Evolutionary conservation across 2,888 invertebrate species (phyloP).

Genomic region (Drosophila seclusa): DNA sequence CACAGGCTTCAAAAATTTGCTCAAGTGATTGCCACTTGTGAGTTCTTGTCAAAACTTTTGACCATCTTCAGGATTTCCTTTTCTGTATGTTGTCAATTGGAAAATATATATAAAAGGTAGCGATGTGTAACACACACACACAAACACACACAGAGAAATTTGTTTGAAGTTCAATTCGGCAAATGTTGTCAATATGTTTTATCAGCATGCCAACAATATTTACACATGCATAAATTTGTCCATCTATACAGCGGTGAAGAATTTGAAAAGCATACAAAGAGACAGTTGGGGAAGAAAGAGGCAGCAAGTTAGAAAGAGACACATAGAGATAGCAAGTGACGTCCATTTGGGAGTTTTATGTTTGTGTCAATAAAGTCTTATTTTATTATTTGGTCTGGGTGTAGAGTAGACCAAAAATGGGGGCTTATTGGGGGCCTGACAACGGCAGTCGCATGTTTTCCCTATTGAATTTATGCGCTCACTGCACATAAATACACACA

Average conservation of each 20-base stretch:
- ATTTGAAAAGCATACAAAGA: neutral
- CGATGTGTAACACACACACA: slow-evolving; percentile 28
- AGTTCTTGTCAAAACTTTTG: slow-evolving; percentile 37
- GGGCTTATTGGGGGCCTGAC: slow-evolving; percentile 22
- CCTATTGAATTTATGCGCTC: slow-evolving; percentile 71
- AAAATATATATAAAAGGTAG: slow-evolving; percentile 33
- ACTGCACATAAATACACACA: slow-evolving; percentile 34
- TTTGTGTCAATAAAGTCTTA: slow-evolving; percentile 79
- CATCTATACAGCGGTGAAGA: slow-evolving; percentile 24
- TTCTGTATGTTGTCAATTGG: slow-evolving; percentile 5
- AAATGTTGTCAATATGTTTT: slow-evolving; percentile 80
- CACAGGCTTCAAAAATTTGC: slow-evolving; percentile 13
- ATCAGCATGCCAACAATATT: slow-evolving; percentile 72
- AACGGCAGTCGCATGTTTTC: slow-evolving; percentile 61
- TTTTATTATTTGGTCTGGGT: slow-evolving; percentile 68
- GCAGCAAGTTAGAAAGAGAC: neutral
- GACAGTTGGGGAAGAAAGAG: neutral
- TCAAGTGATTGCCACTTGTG: slow-evolving; percentile 47
- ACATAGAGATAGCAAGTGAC: slow-evolving; percentile 21
- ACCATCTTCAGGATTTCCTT: slow-evolving; percentile 33
- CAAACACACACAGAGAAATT: slow-evolving; percentile 42
- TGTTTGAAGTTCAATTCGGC: slow-evolving; percentile 69
- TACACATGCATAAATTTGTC: slow-evolving; percentile 70
- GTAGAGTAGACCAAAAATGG: slow-evolving; percentile 6
- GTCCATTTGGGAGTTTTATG: slow-evolving; percentile 70